phyloP scores from a whole-genome alignment of 2,797 vertebrate genomes.

The Pantherophis alleghaniensis region DNA sequence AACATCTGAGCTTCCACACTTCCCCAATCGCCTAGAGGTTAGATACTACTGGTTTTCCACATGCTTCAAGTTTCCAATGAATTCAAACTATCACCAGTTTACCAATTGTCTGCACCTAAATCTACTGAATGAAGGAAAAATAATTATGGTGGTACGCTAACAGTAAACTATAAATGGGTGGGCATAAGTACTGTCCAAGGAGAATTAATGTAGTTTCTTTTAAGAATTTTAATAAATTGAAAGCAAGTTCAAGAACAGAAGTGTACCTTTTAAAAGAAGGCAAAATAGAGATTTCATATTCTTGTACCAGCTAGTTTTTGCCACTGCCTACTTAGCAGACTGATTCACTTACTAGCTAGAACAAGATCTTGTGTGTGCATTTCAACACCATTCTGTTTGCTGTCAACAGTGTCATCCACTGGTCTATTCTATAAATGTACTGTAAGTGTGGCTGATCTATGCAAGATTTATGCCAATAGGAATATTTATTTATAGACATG shows the following conservation, averaged over 20 bases:
- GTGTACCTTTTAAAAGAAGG: not conserved
- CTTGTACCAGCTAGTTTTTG: constrained; percentile 23
- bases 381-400: constrained; percentile 55
- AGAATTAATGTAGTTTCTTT: not conserved
- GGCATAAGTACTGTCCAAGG: not conserved
- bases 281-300: constrained; percentile 13
- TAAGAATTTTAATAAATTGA: not conserved
- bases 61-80: not conserved
- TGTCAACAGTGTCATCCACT: constrained; percentile 34
- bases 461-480: not conserved
- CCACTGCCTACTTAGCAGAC: constrained; percentile 26
- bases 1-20: not conserved
- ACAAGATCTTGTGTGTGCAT: constrained; percentile 55
- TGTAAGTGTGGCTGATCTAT: not conserved
- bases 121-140: not conserved
- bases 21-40: not conserved
- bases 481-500: not conserved
- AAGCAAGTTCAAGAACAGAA: constrained; percentile 18
- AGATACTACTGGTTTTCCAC: not conserved
- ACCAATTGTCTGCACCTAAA: not conserved
- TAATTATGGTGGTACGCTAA: not conserved
- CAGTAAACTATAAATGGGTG: not conserved
- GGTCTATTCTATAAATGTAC: constrained; percentile 29
- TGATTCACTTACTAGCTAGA: constrained; percentile 40
- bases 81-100: not conserved